Evolutionary conservation across 2,113 vertebrate genomes (phyloP).

Genomic region (Neogale vison): DNA sequence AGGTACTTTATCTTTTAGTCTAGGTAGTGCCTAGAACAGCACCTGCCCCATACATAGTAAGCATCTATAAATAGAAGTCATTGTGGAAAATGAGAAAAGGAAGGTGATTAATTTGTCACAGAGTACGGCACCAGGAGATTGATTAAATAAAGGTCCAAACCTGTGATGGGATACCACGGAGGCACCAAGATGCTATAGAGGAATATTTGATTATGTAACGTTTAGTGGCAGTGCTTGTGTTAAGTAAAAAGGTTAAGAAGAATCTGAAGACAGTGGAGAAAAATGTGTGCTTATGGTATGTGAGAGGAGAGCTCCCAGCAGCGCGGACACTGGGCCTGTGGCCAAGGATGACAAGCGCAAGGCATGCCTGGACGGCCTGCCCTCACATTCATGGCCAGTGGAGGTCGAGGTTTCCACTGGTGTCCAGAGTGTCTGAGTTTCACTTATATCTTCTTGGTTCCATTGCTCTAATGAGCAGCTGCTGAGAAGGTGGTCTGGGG

Average conservation of each 20-base stretch:
- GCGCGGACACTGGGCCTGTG: no score
- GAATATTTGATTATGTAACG: not conserved
- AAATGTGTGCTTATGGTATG: not conserved
- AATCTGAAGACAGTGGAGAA: not conserved
- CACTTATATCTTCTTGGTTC: not conserved
- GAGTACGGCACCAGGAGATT: not conserved
- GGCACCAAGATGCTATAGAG: not conserved
- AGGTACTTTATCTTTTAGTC: not conserved
- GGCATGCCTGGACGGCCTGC: not conserved
- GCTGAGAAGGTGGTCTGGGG: not conserved
- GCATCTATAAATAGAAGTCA: not conserved
- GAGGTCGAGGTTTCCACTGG: not conserved
- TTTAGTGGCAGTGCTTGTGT: not conserved
- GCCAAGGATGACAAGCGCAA: not conserved
- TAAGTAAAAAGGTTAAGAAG: not conserved
- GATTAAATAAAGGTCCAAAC: not conserved
- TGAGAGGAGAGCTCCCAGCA: not conserved
- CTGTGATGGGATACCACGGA: not conserved
- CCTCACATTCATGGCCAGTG: not conserved
- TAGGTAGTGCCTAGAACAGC: not conserved
- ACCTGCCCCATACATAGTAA: not conserved
- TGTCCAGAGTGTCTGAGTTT: not conserved
- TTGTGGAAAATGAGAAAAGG: not conserved
- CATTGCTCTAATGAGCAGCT: not conserved
- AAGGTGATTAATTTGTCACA: not conserved